These are phyloP conservation scores for Doryteuthis pealeii DNA, from an alignment of 1,140 invertebrate species.

Conservation along the genomic window DNA sequence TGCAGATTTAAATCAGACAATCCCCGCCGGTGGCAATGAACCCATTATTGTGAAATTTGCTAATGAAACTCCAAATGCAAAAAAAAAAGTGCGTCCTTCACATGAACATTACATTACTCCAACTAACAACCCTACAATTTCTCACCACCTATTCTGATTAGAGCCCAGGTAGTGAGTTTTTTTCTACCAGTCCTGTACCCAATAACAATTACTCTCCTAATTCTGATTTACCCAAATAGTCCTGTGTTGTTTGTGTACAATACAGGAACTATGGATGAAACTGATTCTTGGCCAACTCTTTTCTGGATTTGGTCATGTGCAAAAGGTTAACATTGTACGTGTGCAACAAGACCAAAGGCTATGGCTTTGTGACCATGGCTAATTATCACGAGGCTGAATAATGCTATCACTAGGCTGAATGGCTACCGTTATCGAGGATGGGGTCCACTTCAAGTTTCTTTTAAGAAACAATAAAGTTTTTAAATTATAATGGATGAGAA, in stretches of 20 bases:
- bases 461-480: constrained; percentile 33
- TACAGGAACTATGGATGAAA: constrained; percentile 54
- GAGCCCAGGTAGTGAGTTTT: background rate
- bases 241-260: constrained; percentile 55
- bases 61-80: constrained; percentile 89
- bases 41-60: constrained; percentile 83
- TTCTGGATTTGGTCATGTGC: constrained; percentile 49
- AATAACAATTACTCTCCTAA: background rate
- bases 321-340: constrained; percentile 52
- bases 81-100: constrained; percentile 65
- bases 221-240: constrained; percentile 16
- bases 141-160: background rate
- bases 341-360: constrained; percentile 50
- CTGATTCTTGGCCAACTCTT: constrained; percentile 50
- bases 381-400: constrained; percentile 50
- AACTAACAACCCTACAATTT: constrained; percentile 18
- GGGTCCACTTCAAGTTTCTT: background rate
- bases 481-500: too few relatives aligned
- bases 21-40: constrained; percentile 77
- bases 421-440: constrained; percentile 35
- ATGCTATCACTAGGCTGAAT: constrained; percentile 53
- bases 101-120: constrained; percentile 23
- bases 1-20: constrained; percentile 75
- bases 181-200: background rate
- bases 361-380: constrained; percentile 58